Conservation (phyloP, 2,113 vertebrate genomes). For the Paradisaea rubra region DNA sequence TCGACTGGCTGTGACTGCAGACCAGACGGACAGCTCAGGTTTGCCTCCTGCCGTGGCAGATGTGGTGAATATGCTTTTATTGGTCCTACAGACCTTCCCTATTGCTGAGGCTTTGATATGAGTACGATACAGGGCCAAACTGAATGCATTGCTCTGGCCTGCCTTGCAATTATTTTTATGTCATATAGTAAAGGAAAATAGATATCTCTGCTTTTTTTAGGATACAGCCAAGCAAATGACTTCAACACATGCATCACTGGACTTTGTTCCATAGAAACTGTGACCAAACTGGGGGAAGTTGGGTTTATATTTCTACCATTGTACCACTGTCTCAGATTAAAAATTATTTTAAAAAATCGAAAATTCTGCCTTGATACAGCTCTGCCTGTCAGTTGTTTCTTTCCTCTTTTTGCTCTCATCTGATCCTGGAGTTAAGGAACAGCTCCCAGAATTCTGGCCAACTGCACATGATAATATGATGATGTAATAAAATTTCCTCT, state of each 20-base stretch:
- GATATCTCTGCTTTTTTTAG: background rate
- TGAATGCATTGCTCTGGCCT: background rate
- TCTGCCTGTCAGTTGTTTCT: background rate
- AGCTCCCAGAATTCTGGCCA: background rate
- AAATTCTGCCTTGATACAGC: background rate
- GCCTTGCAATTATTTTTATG: background rate
- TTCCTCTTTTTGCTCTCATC: background rate
- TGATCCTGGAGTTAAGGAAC: background rate
- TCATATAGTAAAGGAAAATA: background rate
- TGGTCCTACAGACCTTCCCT: background rate
- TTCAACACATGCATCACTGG: background rate
- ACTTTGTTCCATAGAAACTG: background rate
- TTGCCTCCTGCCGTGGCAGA: background rate
- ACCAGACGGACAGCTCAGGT: background rate
- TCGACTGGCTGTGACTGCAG: background rate
- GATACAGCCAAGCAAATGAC: background rate
- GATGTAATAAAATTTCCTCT: conserved; percentile 12
- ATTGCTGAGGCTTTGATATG: background rate
- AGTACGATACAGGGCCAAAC: background rate
- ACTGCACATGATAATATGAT: background rate
- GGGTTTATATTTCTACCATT: background rate
- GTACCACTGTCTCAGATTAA: background rate
- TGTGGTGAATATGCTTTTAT: background rate
- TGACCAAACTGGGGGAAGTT: background rate
- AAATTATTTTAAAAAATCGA: background rate